phyloP scores from a whole-genome alignment of 2,888 invertebrate genomes.

The Heliothis peltigera region DNA sequence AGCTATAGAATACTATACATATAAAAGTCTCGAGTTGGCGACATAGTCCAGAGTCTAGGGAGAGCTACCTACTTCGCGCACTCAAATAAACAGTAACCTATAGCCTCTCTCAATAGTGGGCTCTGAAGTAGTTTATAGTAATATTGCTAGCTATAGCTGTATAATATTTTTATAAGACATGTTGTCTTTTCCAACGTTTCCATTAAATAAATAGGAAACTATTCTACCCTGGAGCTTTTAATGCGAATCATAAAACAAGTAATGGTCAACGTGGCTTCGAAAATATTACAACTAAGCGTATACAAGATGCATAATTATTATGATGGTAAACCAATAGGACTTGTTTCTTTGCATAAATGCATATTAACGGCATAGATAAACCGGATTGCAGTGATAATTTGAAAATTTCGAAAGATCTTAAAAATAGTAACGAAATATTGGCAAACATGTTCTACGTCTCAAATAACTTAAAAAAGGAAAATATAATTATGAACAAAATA shows the following conservation, averaged over 20 bases:
- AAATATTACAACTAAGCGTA: neutral
- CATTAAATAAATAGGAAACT: too few species aligned
- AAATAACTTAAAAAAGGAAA: neutral
- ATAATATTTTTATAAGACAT: too few species aligned
- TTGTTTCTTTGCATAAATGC: constrained; percentile 26
- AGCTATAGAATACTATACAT: too few species aligned
- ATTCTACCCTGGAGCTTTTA: too few species aligned
- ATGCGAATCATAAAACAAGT: neutral
- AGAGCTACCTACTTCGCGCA: too few species aligned
- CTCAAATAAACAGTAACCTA: too few species aligned
- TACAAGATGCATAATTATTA: neutral
- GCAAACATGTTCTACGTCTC: neutral
- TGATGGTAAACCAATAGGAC: constrained; percentile 10
- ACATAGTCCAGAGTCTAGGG: too few species aligned
- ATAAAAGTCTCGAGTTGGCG: too few species aligned
- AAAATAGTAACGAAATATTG: neutral
- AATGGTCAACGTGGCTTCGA: neutral
- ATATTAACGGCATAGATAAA: constrained; percentile 11
- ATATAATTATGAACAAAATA: constrained; percentile 9
- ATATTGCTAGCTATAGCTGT: too few species aligned
- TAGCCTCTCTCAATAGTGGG: too few species aligned
- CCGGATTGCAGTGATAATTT: constrained; percentile 7
- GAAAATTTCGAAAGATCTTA: neutral
- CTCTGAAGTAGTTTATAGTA: too few species aligned
- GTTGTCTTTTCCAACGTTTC: too few species aligned